Conservation (phyloP, 2,797 vertebrate species). For the Protosalanx chinensis region DNA sequence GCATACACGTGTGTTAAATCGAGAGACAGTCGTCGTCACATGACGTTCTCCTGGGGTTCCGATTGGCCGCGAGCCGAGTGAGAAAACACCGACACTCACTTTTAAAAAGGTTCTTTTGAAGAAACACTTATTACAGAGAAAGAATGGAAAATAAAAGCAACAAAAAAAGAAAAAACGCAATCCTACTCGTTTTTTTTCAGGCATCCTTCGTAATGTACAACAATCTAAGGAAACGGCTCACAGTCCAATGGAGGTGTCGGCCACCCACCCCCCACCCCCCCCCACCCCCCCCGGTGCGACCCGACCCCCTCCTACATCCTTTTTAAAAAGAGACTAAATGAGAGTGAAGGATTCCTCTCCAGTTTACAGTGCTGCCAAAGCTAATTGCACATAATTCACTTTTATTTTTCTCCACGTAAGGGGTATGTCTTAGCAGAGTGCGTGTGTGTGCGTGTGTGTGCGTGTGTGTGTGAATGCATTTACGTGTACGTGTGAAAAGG, state of each 20-base stretch:
- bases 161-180: conserved; percentile 65
- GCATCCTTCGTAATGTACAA: conserved; percentile 82
- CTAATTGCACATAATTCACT: conserved; percentile 68
- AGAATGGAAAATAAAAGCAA: conserved; percentile 47
- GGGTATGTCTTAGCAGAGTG: conserved; percentile 54
- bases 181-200: conserved; percentile 66
- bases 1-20: conserved; percentile 54
- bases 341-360: conserved; percentile 57
- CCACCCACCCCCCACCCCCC: conserved; percentile 63
- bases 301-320: conserved; percentile 36
- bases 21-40: conserved; percentile 54
- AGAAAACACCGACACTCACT: conserved; percentile 74
- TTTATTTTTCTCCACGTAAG: conserved; percentile 52
- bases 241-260: conserved; percentile 73
- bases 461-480: conserved; percentile 3
- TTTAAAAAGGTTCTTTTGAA: conserved; percentile 81
- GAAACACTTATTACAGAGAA: conserved; percentile 81
- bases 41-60: conserved; percentile 44
- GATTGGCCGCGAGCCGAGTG: conserved; percentile 49
- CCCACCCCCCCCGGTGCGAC: conserved; percentile 68
- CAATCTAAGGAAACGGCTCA: conserved; percentile 74
- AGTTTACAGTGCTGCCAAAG: conserved; percentile 70
- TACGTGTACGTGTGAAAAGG: conserved; percentile 41
- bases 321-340: conserved; percentile 57
- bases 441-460: conserved; percentile 43